Conservation (phyloP, 1,140 invertebrate genomes). For the Calosoma granatense region DNA sequence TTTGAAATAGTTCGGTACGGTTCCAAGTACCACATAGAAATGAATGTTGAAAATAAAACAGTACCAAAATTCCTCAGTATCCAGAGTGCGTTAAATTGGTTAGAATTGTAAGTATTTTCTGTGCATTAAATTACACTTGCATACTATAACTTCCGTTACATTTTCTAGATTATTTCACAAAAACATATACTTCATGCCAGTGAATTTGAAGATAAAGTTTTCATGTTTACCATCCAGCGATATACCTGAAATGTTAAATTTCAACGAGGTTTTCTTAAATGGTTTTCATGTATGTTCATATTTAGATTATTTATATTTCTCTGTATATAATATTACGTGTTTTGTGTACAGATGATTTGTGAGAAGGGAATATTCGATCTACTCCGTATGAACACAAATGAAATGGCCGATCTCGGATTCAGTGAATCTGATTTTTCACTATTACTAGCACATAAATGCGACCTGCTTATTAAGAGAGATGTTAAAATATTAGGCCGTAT, state of each 20-base stretch:
- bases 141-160: neutral
- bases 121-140: neutral
- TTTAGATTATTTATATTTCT: neutral
- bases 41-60: neutral
- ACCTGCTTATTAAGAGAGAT: neutral
- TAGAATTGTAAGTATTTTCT: constrained; percentile 1
- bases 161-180: neutral
- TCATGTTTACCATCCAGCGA: neutral
- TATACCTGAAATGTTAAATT: neutral
- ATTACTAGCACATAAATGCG: neutral
- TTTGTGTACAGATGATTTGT: constrained; percentile 5
- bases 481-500: neutral
- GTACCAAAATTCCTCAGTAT: neutral
- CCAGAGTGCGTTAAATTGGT: neutral
- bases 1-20: neutral
- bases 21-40: neutral
- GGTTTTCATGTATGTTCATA: neutral
- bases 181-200: constrained; percentile 2
- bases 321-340: neutral
- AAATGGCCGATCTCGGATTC: neutral
- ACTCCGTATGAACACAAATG: neutral
- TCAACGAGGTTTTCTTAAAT: neutral
- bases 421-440: neutral
- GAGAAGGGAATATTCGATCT: constrained; percentile 6
- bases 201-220: neutral